A percentile compares a stretch with the other conserved stretches of the same genome.
Evolutionary conservation across 2,797 vertebrate species (phyloP).

Genomic region (Periophthalmus magnuspinnatus): DNA sequence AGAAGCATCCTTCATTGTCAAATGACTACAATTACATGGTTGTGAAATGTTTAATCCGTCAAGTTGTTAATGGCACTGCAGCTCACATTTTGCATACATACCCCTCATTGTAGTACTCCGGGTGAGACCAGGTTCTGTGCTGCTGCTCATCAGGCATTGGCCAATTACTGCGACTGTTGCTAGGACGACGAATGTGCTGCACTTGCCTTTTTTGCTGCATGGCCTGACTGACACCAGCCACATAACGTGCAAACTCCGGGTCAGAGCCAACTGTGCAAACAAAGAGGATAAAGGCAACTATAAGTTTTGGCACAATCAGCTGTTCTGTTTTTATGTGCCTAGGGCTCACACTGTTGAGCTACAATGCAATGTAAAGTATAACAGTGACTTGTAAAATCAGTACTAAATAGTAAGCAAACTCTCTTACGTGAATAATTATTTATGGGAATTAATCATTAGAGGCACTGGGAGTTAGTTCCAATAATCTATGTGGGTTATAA

Average conservation of each 20-base stretch:
- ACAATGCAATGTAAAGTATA: conserved; percentile 65
- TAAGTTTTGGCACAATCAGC: conserved; percentile 72
- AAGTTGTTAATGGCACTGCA: not conserved
- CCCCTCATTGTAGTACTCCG: conserved; percentile 95
- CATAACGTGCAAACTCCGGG: conserved; percentile 96
- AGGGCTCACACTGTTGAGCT: conserved; percentile 58
- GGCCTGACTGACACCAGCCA: conserved; percentile 96
- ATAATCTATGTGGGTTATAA: not conserved
- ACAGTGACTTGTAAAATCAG: conserved; percentile 56
- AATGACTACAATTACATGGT: not conserved
- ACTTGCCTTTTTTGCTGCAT: conserved; percentile 98
- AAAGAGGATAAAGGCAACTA: conserved; percentile 54
- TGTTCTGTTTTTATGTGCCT: conserved; percentile 55
- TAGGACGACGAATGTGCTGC: conserved; percentile 90
- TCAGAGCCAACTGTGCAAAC: conserved; percentile 90
- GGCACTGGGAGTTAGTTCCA: not conserved
- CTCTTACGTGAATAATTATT: not conserved
- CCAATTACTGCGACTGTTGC: conserved; percentile 91
- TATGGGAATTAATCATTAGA: not conserved
- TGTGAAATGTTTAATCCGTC: not conserved
- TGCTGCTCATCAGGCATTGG: conserved; percentile 91
- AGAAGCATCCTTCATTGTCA: not conserved
- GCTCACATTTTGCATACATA: conserved; percentile 50
- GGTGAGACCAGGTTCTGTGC: conserved; percentile 94
- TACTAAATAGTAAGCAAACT: conserved; percentile 51